Base-by-base conservation (phyloP, 2,888 invertebrate species). In the Cerceris rybyensis region DNA sequence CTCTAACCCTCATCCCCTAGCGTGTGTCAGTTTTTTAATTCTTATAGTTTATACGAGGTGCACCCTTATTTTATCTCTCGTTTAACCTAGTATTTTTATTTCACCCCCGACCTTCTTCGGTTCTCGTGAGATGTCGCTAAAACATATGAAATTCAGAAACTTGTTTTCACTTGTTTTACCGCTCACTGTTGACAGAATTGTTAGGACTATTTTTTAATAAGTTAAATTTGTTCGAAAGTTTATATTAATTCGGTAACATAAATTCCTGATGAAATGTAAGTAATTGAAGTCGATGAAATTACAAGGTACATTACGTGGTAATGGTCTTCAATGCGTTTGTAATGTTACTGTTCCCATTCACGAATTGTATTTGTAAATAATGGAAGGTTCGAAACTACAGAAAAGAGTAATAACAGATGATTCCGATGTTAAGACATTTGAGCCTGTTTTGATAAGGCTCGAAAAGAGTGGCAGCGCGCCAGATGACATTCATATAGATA, bases 401-500 rank as follows among this genome's bases (percentile, higher is more conserved):
- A 72, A 79, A 42, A 72, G 80, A 8, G 2, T 11, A 7, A n/a
- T 7, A 2, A 8, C 69, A 0, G 69, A 83, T 6, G 69, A 80
- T 46, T 46, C n/a, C 0, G 76, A 78, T 7, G 7, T 8, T 7
- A 61, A 66, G 14, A 7, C 58, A 7, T 42, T 75, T 0, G 82
- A 83, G 50, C 89, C 90, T 5, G 68, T 86, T n/a, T 67, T 90
- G 43, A 28, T 86, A 7, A 84, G 80, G 52, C 17, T 86, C 5
- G 76, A 82, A 14, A 78, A 80, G 6, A 16, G 70, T 4, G 75
- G 70, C 55, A 49, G 43, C 6, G 65, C 54, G 13, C 50, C 82
- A 13, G 68, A 43, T 43, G 74, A 78, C 16, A 90, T 90, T 83
- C 75, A 64, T 14, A 83, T 90, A 42, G 85, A 86, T 46, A 90